Evolutionary conservation across 37 sponge, comb jelly and placozoan genomes (phyloP).

Genomic region (Tethya wilhelma): DNA sequence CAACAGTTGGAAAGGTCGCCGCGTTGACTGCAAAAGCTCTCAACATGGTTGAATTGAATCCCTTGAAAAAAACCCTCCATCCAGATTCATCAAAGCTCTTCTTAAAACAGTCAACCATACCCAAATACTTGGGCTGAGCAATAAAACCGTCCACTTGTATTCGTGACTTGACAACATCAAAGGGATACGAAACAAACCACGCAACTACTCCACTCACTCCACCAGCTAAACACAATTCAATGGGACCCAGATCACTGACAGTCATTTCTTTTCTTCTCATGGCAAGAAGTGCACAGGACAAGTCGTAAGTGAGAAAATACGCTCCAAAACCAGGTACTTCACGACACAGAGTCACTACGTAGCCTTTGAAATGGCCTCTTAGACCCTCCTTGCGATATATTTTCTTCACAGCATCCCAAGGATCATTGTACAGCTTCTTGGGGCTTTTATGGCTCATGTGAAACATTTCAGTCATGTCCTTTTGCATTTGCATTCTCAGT

Average conservation of each 20-base stretch:
- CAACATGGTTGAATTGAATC: conserved; percentile 68
- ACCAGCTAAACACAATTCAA: conserved; percentile 61
- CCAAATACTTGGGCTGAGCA: conserved; percentile 45
- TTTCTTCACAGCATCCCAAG: conserved; percentile 62
- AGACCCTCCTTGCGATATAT: conserved; percentile 70
- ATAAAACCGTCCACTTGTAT: conserved; percentile 78
- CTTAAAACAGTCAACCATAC: conserved; percentile 68
- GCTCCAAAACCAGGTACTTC: conserved; percentile 77
- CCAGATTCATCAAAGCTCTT: conserved; percentile 69
- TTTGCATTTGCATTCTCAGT: conserved; percentile 86
- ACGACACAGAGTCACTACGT: conserved; percentile 54
- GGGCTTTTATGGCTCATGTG: neutral
- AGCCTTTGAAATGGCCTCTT: conserved; percentile 74
- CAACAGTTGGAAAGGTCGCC: conserved; percentile 74
- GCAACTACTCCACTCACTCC: conserved; percentile 65
- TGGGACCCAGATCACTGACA: conserved; percentile 32
- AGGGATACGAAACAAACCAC: conserved; percentile 79
- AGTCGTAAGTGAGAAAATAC: conserved; percentile 81
- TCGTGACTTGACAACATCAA: conserved; percentile 90
- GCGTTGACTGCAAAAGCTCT: conserved; percentile 92
- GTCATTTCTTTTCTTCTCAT: neutral
- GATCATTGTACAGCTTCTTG: conserved; percentile 41
- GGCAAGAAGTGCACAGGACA: conserved; percentile 26
- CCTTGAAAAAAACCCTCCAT: conserved; percentile 69
- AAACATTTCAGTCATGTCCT: conserved; percentile 9